Base-by-base conservation (phyloP, 2,797 vertebrate species). In the Valencia hispanica region DNA sequence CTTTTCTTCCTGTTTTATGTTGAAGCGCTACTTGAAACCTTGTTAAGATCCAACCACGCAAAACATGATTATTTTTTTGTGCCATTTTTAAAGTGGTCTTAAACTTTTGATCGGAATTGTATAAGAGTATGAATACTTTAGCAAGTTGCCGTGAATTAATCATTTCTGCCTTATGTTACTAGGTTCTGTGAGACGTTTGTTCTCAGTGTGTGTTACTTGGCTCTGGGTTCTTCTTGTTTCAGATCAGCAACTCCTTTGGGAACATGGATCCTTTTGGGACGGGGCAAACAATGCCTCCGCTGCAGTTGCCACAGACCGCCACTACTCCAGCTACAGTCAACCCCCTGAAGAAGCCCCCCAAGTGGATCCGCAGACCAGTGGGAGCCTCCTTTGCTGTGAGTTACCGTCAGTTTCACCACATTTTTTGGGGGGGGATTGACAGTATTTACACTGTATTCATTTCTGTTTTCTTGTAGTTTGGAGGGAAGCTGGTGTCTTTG, bases 261-360 rank as follows among this genome's bases (percentile, higher is more conserved):
- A 98, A 97, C 91, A 95, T 99, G 0, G 98, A 99, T 94, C 98
- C 98, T 0, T 99, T 99, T 75, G 98, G 98, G 48, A 98, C 94
- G 0, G 98, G 98, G 17, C 98, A 99, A 57, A 89, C 95, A 0
- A 91, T 99, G 45, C 97, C 98, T 0, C 97, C 97, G 0, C 85
- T 99, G 80, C 97, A 98, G 92, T 91, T 99, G 61, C 97, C 97
- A 30, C 97, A 98, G 88, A 88, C 91, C 0, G 0, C 92, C 0
- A 87, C 95, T 30, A 90, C 95, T 27, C 93, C 95, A 43, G 92
- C 89, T 2, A 85, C 91, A 0, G 50, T 97, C 81, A 89, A 95
- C 36, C 98, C 98, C 27, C 90, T 99, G 51, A 99, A 97, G 94
- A 99, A 99, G 74, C 98, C 98, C 0, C 98, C 98, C 9, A 99